Evolutionary conservation across 2,113 vertebrate species (phyloP).

Genomic region (Corythornis cristatus): DNA sequence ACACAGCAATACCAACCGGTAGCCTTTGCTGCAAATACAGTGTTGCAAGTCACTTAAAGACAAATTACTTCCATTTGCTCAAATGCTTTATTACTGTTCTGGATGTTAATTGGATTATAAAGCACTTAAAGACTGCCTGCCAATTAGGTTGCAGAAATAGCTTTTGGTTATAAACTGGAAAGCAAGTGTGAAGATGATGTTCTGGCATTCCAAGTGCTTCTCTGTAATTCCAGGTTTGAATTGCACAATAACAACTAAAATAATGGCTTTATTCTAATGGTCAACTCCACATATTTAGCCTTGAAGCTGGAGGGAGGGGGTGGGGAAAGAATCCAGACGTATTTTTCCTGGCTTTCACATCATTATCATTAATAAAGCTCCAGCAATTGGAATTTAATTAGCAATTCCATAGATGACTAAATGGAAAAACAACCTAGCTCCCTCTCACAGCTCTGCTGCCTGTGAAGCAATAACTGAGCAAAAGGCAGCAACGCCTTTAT

Average conservation of each 20-base stretch:
- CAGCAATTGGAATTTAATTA: slow-evolving; percentile 11
- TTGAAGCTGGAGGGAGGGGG: not conserved
- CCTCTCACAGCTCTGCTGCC: not conserved
- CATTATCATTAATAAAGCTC: not conserved
- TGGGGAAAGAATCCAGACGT: not conserved
- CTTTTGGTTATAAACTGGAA: not conserved
- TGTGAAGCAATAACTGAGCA: not conserved
- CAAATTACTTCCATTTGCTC: not conserved
- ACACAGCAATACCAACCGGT: fast-evolving
- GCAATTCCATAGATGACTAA: not conserved
- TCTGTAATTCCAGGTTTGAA: not conserved
- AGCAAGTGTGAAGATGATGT: not conserved
- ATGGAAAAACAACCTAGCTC: not conserved
- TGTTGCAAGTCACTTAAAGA: not conserved
- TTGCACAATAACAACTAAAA: not conserved
- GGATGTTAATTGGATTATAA: slow-evolving; percentile 13
- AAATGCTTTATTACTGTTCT: not conserved
- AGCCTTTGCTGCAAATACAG: not conserved
- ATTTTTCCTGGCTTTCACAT: not conserved
- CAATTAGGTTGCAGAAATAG: not conserved
- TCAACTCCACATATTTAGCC: not conserved
- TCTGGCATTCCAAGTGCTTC: not conserved
- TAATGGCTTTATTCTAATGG: not conserved
- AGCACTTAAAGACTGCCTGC: not conserved
- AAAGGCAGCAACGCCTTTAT: not conserved